Percentiles rank a stretch among this genome's conserved stretches.
Conservation (phyloP, 2,888 invertebrate species). For the Nomada fabriciana region DNA sequence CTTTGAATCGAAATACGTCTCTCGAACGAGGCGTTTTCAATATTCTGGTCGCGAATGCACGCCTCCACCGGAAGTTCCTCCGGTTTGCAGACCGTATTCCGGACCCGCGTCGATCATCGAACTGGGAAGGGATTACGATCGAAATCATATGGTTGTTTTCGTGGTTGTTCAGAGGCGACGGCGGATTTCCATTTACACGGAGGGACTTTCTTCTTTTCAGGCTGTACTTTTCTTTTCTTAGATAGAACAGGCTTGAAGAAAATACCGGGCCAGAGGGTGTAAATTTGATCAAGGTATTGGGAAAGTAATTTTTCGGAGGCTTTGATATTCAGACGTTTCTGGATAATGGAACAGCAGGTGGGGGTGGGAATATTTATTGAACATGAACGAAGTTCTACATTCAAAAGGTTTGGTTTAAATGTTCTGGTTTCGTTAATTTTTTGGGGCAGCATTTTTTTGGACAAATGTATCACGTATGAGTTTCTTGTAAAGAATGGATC, state of each 20-base stretch:
- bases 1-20: not conserved
- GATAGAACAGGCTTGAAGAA: not conserved
- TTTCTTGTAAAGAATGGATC: too few species aligned
- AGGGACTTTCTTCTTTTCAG: not conserved
- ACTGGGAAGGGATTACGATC: constrained; percentile 23
- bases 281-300: too few species aligned
- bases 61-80: constrained; percentile 39
- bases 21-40: constrained; percentile 27
- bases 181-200: not conserved
- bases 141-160: constrained; percentile 30
- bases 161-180: not conserved
- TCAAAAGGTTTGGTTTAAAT: too few species aligned
- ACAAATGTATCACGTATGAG: too few species aligned
- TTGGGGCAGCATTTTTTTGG: too few species aligned
- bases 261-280: too few species aligned
- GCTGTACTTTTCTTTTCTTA: not conserved
- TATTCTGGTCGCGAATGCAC: constrained; percentile 24
- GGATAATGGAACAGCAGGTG: too few species aligned
- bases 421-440: too few species aligned
- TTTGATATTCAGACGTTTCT: too few species aligned
- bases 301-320: too few species aligned
- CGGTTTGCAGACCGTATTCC: constrained; percentile 31
- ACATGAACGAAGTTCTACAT: too few species aligned
- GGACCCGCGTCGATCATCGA: constrained; percentile 34
- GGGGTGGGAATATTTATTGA: too few species aligned